These are phyloP conservation scores for Anguilla marmorata DNA, from an alignment of 2,797 vertebrate species.

Conservation along the genomic window DNA sequence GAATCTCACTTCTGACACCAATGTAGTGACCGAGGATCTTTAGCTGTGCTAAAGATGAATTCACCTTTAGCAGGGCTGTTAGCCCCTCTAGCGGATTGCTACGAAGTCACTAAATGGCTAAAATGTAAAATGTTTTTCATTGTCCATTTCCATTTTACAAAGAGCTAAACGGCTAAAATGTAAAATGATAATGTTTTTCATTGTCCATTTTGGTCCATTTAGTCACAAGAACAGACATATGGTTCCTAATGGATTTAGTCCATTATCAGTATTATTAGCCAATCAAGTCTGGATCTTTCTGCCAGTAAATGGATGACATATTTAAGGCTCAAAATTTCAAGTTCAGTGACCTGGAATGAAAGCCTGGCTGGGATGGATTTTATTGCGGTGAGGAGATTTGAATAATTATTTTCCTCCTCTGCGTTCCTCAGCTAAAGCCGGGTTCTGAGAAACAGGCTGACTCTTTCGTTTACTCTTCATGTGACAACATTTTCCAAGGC, in stretches of 20 bases:
- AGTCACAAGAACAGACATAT: background rate
- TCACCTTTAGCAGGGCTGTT: too few relatives aligned
- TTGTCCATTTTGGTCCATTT: background rate
- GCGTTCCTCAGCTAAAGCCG: background rate
- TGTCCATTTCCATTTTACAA: too few relatives aligned
- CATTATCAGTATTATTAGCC: background rate
- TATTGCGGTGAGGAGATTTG: background rate
- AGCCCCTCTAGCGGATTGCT: too few relatives aligned
- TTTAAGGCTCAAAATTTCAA: background rate
- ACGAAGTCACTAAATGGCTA: too few relatives aligned
- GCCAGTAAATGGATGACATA: background rate
- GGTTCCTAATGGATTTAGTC: background rate
- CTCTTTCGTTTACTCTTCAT: slow-evolving; percentile 28
- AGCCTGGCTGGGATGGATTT: background rate
- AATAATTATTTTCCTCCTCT: background rate
- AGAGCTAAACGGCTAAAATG: background rate
- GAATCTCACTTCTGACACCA: too few relatives aligned
- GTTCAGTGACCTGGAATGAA: background rate
- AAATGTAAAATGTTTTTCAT: background rate
- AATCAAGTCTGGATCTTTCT: background rate
- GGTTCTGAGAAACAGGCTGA: slow-evolving; percentile 10
- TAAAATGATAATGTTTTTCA: background rate
- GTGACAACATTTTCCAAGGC: slow-evolving; percentile 31
- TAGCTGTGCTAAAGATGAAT: too few relatives aligned
- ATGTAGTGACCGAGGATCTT: too few relatives aligned